phyloP scores from a whole-genome alignment of 2,797 vertebrate genomes.

The Paguma larvata region DNA sequence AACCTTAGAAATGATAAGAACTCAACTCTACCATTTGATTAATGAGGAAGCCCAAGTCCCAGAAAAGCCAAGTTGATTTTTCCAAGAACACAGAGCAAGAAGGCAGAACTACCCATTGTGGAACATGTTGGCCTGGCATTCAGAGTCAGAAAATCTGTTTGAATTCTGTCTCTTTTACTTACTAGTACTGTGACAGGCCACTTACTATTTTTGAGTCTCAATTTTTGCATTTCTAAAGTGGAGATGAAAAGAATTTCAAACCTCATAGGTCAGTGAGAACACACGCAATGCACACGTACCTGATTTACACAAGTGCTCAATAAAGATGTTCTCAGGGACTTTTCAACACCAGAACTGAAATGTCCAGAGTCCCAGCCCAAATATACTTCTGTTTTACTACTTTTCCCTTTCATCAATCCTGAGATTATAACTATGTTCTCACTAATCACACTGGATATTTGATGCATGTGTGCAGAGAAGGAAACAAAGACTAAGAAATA shows the following conservation, averaged over 20 bases:
- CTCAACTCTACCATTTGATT: background rate
- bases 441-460: background rate
- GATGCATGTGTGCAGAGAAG: fast-evolving
- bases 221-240: background rate
- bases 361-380: background rate
- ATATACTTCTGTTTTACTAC: background rate
- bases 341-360: background rate
- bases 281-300: background rate
- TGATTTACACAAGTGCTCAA: background rate
- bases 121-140: background rate
- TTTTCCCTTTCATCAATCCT: background rate
- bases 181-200: background rate
- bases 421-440: background rate
- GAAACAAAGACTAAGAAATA: background rate
- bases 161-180: background rate
- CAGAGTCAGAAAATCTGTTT: constrained; percentile 13
- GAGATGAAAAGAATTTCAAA: constrained; percentile 1
- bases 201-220: background rate
- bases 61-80: constrained; percentile 33
- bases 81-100: constrained; percentile 25
- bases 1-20: background rate
- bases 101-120: fast-evolving
- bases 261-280: background rate
- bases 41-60: background rate
- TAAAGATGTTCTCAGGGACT: background rate